phyloP scores from a whole-genome alignment of 2,888 invertebrate genomes.

The Tenthredo mesomela region DNA sequence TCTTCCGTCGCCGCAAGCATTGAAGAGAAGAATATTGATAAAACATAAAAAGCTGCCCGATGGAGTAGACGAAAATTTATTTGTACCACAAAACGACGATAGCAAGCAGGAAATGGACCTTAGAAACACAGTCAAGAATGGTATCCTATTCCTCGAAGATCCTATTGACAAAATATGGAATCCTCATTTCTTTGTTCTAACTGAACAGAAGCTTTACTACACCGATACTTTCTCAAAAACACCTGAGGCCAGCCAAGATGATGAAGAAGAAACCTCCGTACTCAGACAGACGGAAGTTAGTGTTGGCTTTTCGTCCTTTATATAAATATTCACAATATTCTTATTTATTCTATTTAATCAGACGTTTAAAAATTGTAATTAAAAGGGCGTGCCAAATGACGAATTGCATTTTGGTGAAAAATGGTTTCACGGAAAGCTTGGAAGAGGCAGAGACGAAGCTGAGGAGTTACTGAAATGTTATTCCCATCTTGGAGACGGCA shows the following conservation, averaged over 20 bases:
- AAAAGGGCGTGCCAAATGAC: constrained; percentile 87
- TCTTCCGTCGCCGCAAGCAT: constrained; percentile 91
- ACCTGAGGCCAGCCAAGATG: constrained; percentile 78
- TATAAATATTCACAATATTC: neutral
- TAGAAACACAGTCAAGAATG: constrained; percentile 92
- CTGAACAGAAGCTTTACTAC: constrained; percentile 92
- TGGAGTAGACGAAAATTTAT: constrained; percentile 88
- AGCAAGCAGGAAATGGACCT: constrained; percentile 86
- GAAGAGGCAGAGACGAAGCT: constrained; percentile 86
- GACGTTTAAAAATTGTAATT: neutral
- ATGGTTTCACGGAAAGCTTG: constrained; percentile 95
- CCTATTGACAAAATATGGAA: constrained; percentile 94
- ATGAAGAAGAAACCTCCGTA: constrained; percentile 77
- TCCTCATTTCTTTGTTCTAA: constrained; percentile 95
- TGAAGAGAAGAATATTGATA: constrained; percentile 88
- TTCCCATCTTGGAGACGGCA: constrained; percentile 92
- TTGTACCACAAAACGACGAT: constrained; percentile 83
- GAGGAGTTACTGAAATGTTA: constrained; percentile 85
- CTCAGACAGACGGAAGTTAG: constrained; percentile 54
- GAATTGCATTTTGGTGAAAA: constrained; percentile 95
- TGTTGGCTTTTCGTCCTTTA: neutral
- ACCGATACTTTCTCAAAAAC: constrained; percentile 84
- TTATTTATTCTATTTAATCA: neutral
- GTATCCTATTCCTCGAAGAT: constrained; percentile 93
- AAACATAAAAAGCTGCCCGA: constrained; percentile 97